A percentile compares a stretch with the other conserved stretches of the same genome.
Conservation (phyloP, 2,888 invertebrate genomes). For the Nezara viridula region DNA sequence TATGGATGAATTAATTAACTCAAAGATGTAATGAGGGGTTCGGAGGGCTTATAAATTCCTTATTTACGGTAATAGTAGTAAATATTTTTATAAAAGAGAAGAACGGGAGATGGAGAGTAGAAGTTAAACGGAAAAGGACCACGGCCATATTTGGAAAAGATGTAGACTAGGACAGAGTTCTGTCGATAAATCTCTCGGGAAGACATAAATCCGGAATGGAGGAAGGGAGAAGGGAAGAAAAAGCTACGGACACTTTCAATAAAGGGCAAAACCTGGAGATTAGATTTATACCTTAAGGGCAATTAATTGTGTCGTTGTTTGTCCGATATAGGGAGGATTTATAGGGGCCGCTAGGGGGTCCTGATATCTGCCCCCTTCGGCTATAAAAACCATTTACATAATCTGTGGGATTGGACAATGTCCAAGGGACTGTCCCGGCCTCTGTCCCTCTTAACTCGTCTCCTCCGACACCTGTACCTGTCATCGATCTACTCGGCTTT, state of each 20-base stretch:
- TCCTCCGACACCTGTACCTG: slow-evolving; percentile 1
- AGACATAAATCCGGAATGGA: slow-evolving; percentile 12
- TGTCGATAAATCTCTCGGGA: background rate
- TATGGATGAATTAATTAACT: too few species aligned
- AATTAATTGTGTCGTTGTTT: slow-evolving; percentile 50
- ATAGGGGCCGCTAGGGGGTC: background rate
- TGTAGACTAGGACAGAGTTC: slow-evolving; percentile 37
- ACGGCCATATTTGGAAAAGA: slow-evolving; percentile 29
- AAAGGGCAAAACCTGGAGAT: slow-evolving; percentile 49
- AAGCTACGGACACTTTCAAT: slow-evolving; percentile 55
- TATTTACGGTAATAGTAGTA: background rate
- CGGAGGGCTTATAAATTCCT: too few species aligned
- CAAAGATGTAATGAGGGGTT: too few species aligned
- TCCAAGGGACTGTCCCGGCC: slow-evolving; percentile 47
- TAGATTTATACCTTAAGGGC: slow-evolving; percentile 41
- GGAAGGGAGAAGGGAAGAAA: slow-evolving; percentile 39
- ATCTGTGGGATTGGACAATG: slow-evolving; percentile 61
- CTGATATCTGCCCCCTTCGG: slow-evolving; percentile 6
- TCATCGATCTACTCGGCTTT: background rate
- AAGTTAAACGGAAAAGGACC: slow-evolving; percentile 14
- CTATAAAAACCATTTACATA: slow-evolving; percentile 62
- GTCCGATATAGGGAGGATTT: slow-evolving; percentile 43
- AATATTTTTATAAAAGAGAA: background rate
- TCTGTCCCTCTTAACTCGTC: background rate
- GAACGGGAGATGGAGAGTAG: background rate